Conservation (phyloP, 2,888 invertebrate genomes). For the Ctenicera cuprea region DNA sequence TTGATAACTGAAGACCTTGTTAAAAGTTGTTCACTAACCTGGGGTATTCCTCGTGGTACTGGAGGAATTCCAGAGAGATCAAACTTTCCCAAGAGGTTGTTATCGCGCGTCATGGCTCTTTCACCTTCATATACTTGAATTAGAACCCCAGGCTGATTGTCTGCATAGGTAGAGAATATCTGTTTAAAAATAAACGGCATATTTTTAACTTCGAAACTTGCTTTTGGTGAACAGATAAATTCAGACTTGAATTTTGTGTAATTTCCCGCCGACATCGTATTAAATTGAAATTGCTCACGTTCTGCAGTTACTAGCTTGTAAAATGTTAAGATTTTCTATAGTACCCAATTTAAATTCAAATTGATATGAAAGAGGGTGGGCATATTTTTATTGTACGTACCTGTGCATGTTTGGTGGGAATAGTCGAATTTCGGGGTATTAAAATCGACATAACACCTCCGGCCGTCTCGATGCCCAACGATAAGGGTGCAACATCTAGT, state of each 20-base stretch:
- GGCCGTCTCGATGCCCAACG: constrained; percentile 83
- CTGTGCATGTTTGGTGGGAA: constrained; percentile 79
- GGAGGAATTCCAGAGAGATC: constrained; percentile 81
- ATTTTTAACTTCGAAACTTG: too few relatives aligned
- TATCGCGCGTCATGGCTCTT: constrained; percentile 77
- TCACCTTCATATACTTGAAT: constrained; percentile 78
- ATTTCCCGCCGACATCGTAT: too few relatives aligned
- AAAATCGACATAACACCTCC: constrained; percentile 83
- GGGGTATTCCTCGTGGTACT: constrained; percentile 77
- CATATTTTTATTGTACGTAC: constrained; percentile 48
- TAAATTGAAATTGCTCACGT: constrained; percentile 66
- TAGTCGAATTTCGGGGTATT: constrained; percentile 81
- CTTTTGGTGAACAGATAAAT: too few relatives aligned
- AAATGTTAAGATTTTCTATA: too few relatives aligned
- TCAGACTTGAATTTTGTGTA: too few relatives aligned
- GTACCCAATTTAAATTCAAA: background rate
- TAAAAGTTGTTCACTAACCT: constrained; percentile 56
- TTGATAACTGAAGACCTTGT: too few relatives aligned
- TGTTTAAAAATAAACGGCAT: constrained; percentile 57
- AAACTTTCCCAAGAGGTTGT: constrained; percentile 81
- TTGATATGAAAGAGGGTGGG: too few relatives aligned
- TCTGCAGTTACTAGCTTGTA: too few relatives aligned
- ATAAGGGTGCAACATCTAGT: constrained; percentile 80
- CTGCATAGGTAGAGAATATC: constrained; percentile 77
- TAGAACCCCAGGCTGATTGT: constrained; percentile 81